Percentiles rank a stretch among this genome's conserved stretches.
Conservation (phyloP, 1,140 invertebrate genomes). For the Drosophila aff. region DNA sequence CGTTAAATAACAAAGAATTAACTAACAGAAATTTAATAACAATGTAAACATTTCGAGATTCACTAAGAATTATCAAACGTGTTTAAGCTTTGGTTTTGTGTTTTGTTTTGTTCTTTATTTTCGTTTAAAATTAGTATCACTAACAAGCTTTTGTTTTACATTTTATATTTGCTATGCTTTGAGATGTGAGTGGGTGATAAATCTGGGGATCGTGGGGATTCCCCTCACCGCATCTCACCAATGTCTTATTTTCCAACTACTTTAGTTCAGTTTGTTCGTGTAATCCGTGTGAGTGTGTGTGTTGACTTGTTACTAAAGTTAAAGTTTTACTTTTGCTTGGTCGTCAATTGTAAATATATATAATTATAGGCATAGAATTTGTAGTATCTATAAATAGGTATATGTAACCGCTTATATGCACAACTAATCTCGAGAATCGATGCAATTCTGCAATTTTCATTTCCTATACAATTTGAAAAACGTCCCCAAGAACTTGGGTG, state of each 20-base stretch:
- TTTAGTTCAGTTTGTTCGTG: conserved; percentile 38
- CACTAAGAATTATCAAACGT: conserved; percentile 49
- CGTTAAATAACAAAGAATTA: conserved; percentile 22
- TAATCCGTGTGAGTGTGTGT: conserved; percentile 23
- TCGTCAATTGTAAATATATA: conserved; percentile 71
- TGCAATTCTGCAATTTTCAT: conserved; percentile 27
- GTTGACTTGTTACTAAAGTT: conserved; percentile 62
- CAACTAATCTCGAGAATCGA: conserved; percentile 42
- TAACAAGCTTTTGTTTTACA: conserved; percentile 67
- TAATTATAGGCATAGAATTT: conserved; percentile 67
- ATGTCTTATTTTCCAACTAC: conserved; percentile 42
- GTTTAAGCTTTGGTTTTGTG: conserved; percentile 20
- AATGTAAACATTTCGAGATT: conserved; percentile 46
- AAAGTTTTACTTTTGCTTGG: conserved; percentile 81
- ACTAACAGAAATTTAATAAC: conserved; percentile 43
- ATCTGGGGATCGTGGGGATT: not conserved
- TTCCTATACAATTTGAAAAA: conserved; percentile 59
- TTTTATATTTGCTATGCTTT: conserved; percentile 28
- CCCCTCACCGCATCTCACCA: conserved; percentile 6
- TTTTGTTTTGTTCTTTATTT: conserved; percentile 5
- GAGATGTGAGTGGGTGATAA: conserved; percentile 29
- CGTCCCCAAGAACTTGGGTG: conserved; percentile 9
- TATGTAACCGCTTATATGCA: conserved; percentile 42
- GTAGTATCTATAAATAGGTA: conserved; percentile 30
- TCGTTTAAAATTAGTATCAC: conserved; percentile 80